A percentile compares a stretch with the other conserved stretches of the same genome.
phyloP scores from a whole-genome alignment of 2,113 vertebrate genomes.

The Melospiza melodia region DNA sequence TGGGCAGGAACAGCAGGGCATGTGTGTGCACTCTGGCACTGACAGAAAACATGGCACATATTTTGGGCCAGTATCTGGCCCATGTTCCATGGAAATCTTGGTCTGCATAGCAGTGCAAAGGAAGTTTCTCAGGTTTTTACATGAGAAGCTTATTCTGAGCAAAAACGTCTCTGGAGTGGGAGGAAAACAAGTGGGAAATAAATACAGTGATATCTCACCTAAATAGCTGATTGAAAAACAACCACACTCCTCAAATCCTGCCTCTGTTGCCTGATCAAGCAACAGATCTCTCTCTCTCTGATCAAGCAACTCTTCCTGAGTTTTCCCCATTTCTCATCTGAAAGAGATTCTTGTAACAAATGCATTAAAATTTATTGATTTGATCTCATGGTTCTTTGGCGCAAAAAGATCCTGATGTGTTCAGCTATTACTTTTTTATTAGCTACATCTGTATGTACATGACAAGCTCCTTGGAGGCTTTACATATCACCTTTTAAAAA shows the following conservation, averaged over 20 bases:
- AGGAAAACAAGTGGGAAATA: not conserved
- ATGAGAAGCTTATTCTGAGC: not conserved
- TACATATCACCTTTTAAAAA: not conserved
- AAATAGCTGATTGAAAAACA: not conserved
- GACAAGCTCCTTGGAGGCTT: not conserved
- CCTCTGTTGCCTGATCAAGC: not conserved
- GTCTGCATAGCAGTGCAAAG: not conserved
- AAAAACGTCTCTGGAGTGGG: rapidly evolving
- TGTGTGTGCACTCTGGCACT: rapidly evolving
- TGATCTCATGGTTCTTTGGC: not conserved
- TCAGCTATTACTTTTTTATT: not conserved
- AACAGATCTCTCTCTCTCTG: too few species aligned
- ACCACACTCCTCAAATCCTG: not conserved
- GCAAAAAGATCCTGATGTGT: not conserved
- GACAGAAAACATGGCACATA: rapidly evolving
- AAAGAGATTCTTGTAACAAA: not conserved
- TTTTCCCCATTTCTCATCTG: not conserved
- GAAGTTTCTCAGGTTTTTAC: not conserved
- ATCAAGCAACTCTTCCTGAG: not conserved
- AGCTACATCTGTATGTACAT: not conserved
- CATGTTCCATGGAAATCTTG: rapidly evolving
- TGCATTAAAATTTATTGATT: not conserved
- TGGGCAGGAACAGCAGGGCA: rapidly evolving
- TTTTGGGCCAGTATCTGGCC: not conserved
- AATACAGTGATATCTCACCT: not conserved